Evolutionary conservation across 2,888 invertebrate species (phyloP), one percentile per base, ranked within the genome.

Genomic region (Sylvicola cinctus): DNA sequence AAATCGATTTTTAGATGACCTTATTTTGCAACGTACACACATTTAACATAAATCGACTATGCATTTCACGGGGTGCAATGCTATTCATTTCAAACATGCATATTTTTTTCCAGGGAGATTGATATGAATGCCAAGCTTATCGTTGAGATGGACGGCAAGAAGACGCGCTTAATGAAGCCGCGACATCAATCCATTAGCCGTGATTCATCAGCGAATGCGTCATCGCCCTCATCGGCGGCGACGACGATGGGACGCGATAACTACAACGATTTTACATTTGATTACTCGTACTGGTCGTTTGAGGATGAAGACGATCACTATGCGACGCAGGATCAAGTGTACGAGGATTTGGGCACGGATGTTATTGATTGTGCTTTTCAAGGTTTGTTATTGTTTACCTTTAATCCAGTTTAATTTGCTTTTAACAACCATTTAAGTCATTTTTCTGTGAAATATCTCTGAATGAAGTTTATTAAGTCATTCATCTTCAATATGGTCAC

Each of bases 211-310:
- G 20, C 20, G 20, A 20, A 20, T 20, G 20, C 20, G 20, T 45
- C 46, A 44, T 42, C 44, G 43, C 37, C 45, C 36, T 11, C 36
- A 16, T 28, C 36, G 20, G 20, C 20, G 4, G 20, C 20, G 8
- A 8, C 20, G 20, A 6, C 20, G 40, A 47, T 47, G 13, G 49
- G 49, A 2, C 50, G 56, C 27, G 76, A 76, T 48, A 70, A 73
- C 50, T 72, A 65, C 56, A 81, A 84, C 55, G 83, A 83, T 57
- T 87, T 85, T 54, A 83, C 84, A 37, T 85, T 84, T 57, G 85
- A 85, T 61, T 76, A 79, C 55, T 84, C 84, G 1, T 85, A 85
- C 52, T 85, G 83, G 83, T 85, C 84, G 34, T 79, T 64, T 54
- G 74, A 79, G 50, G 54, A 63, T 29, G 60, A 59, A 13, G 79